A percentile compares a stretch with the other conserved stretches of the same genome.
Conservation (phyloP, 2,888 invertebrate genomes). For the Spialia ferax region DNA sequence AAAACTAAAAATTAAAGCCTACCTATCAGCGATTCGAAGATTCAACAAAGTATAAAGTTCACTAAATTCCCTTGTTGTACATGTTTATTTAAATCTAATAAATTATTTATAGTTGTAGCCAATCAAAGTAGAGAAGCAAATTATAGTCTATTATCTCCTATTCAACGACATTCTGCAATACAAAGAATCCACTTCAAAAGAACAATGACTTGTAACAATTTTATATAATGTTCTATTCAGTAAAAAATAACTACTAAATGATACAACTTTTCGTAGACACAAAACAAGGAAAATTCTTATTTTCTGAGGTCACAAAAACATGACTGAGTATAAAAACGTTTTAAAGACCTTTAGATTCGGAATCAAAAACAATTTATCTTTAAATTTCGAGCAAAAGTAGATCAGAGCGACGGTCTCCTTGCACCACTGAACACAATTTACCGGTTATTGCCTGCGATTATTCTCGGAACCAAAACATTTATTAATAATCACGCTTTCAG, state of each 20-base stretch:
- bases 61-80: too few species aligned
- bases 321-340: background rate
- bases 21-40: too few species aligned
- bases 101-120: too few species aligned
- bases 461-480: slow-evolving; percentile 31
- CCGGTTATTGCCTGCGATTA: slow-evolving; percentile 39
- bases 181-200: background rate
- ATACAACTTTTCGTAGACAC: background rate
- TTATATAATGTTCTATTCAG: background rate
- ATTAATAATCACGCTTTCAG: slow-evolving; percentile 33
- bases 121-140: background rate
- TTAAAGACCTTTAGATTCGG: slow-evolving; percentile 5
- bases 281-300: background rate
- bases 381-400: slow-evolving; percentile 24
- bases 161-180: background rate
- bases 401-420: slow-evolving; percentile 7
- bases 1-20: too few species aligned
- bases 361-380: slow-evolving; percentile 23
- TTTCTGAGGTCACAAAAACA: slow-evolving; percentile 9
- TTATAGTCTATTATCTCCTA: background rate
- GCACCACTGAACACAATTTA: slow-evolving; percentile 36
- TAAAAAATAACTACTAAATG: background rate
- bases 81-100: too few species aligned
- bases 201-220: background rate
- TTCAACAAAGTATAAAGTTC: too few species aligned